Base-by-base conservation (phyloP, 2,888 invertebrate species). In the Drosophila dives region DNA sequence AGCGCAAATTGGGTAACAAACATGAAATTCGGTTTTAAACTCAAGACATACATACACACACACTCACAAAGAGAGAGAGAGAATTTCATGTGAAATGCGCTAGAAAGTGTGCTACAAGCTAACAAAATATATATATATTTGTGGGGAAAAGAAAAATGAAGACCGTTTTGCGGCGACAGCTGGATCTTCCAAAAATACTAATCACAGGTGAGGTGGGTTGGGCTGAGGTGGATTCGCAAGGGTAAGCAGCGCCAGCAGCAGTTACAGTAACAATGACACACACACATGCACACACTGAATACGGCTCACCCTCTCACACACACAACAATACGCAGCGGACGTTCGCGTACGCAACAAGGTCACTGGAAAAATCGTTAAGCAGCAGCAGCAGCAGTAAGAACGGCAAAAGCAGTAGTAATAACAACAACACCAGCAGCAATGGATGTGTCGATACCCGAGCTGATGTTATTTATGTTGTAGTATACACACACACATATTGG, bases 311-410 rank as follows among this genome's bases (percentile, higher is more conserved):
- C 76, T 8, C 23, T 45, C 15, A 23, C 23, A 64, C 45, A 51
- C 63, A 67, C 64, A 53, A 62, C 64, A 75, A 62, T 69, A 76
- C 73, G 77, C 80, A 83, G 88, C 80, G 82, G 82, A 75, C 82
- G 70, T 59, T 70, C 73, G 88, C 81, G 87, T 90, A 92, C 91
- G 91, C 92, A 93, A 92, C 93, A 93, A 93, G 93, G 93, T 93
- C 93, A 93, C 91, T 92, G 93, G 92, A 92, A 92, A 92, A 92
- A 92, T 92, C 91, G 92, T 92, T 91, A 92, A 90, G 78, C 77
- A 91, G 89, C 81, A 81, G 61, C 68, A 38, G 17, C 40, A 65
- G 38, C 17, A 69, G 64, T 53, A 77, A 65, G 33, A 63, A 50
- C 40, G 53, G 84, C 80, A 88, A 62, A 50, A 64, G 51, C 63